Evolutionary conservation across 2,113 vertebrate genomes (phyloP).

Genomic region (Phylloscopus trochiloides): DNA sequence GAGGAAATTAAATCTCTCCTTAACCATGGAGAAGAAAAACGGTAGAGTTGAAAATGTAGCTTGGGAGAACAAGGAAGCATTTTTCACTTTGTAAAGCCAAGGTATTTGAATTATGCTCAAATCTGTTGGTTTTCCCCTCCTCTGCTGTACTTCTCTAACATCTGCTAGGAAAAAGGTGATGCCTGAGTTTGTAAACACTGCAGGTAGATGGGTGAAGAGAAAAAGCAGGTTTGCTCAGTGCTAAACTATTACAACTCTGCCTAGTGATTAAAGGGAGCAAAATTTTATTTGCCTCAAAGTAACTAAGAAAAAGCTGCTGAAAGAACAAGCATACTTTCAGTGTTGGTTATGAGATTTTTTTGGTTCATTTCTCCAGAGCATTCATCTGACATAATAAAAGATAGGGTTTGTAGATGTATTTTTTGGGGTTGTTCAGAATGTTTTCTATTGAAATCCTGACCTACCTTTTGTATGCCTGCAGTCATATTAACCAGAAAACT

Average conservation of each 20-base stretch:
- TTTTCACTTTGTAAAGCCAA: neutral
- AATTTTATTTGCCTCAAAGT: neutral
- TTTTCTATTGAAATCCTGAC: constrained; percentile 20
- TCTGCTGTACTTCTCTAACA: neutral
- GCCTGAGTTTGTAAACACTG: neutral
- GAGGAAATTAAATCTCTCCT: neutral
- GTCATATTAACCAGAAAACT: constrained; percentile 98
- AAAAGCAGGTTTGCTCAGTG: neutral
- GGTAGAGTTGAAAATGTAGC: neutral
- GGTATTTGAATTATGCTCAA: neutral
- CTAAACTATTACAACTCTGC: neutral
- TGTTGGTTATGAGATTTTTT: neutral
- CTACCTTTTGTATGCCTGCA: constrained; percentile 60
- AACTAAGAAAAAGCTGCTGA: neutral
- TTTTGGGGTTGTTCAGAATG: neutral
- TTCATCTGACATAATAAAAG: neutral
- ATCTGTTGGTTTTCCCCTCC: neutral
- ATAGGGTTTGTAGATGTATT: neutral
- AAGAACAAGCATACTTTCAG: neutral
- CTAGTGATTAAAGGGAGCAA: neutral
- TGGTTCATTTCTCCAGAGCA: neutral
- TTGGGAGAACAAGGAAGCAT: neutral
- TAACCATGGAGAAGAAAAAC: neutral
- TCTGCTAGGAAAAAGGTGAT: neutral
- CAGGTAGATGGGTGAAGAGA: neutral